Base-by-base conservation (phyloP, 2,113 vertebrate species). In the Centropristis striata region DNA sequence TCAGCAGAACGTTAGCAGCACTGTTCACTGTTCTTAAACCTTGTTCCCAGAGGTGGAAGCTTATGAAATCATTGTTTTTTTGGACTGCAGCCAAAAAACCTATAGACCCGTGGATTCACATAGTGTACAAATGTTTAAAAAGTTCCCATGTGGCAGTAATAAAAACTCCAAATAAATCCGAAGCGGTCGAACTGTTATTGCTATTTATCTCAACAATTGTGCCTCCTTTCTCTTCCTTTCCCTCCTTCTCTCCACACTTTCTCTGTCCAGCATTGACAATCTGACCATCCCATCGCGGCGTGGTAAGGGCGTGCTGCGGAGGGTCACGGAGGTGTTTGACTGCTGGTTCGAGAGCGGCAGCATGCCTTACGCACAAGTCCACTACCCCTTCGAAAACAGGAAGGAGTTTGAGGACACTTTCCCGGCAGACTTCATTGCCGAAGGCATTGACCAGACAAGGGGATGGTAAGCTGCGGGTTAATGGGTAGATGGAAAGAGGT, bases 281-380 rank as follows among this genome's bases (percentile, higher is more conserved):
- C 86, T 99, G 75, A 95, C 92, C 0, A 95, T 99, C 67, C 97
- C 97, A 0, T 99, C 98, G 0, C 94, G 94, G 55, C 80, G 95
- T 15, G 98, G 97, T 41, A 98, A 97, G 79, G 97, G 96, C 1
- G 25, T 37, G 0, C 93, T 99, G 85, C 95, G 51, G 32, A 95
- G 98, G 4, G 67, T 99, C 70, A 86, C 94, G 0, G 98, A 99
- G 80, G 98, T 99, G 47, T 99, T 99, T 6, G 98, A 99, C 92
- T 99, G 98, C 92, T 99, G 98, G 98, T 99, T 99, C 2, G 98
- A 99, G 94, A 99, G 98, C 0, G 98, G 98, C 74, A 99, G 97
- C 93, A 99, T 99, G 98, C 98, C 98, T 13, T 99, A 99, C 0
- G 98, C 98, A 3, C 98, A 99, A 82, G 96, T 93, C 32, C 98